Evolutionary conservation across 1,140 invertebrate genomes (phyloP).

Genomic region (Eriocheir sinensis): DNA sequence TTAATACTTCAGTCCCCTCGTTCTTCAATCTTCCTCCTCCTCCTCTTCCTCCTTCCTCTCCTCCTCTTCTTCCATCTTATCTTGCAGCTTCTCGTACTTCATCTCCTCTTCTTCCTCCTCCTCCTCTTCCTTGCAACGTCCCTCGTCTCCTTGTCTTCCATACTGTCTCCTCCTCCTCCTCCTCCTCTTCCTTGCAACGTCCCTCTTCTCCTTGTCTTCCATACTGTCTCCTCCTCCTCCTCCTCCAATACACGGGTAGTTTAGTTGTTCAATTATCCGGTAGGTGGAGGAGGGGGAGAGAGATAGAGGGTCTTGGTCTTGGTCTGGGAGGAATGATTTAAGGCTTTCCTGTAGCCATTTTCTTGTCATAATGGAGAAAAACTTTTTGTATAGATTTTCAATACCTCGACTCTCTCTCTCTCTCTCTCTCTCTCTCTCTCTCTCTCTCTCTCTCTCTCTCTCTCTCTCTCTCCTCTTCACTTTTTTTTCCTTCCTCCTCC

Average conservation of each 20-base stretch:
- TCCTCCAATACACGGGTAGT: neutral
- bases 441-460: neutral
- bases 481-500: neutral
- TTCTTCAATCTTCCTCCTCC: neutral
- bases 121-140: neutral
- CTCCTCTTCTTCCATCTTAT: neutral
- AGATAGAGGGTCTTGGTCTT: no score
- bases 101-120: neutral
- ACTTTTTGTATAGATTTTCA: neutral
- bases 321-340: neutral
- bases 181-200: neutral
- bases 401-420: neutral
- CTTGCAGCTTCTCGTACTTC: neutral
- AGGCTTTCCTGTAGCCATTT: conserved; percentile 3
- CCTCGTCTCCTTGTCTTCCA: neutral
- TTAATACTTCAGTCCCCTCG: neutral
- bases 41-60: conserved; percentile 15
- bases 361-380: conserved; percentile 16
- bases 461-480: conserved; percentile 32
- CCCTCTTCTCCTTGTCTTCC: neutral
- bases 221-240: neutral
- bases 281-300: neutral
- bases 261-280: conserved; percentile 16
- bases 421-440: neutral
- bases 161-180: neutral